Percentiles rank a stretch among this genome's conserved stretches.
Evolutionary conservation across 2,797 vertebrate genomes (phyloP).

Genomic region (Adelosebastes latens): DNA sequence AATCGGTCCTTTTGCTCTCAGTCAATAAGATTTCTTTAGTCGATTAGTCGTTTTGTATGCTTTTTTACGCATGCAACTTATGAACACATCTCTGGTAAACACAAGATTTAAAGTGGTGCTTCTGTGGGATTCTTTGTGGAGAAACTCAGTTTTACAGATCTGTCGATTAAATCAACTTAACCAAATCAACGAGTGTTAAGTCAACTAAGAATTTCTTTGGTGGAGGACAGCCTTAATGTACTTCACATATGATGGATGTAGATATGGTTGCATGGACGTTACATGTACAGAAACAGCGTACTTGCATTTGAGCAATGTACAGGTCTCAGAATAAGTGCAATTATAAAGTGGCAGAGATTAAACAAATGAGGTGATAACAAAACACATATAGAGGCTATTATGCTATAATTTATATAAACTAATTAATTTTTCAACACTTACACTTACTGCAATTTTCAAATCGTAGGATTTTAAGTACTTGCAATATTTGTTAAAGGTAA

Average conservation of each 20-base stretch:
- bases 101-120: neutral
- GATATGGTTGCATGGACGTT: neutral
- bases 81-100: neutral
- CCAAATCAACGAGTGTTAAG: too few relatives aligned
- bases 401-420: too few relatives aligned
- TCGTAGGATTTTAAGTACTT: too few relatives aligned
- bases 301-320: neutral
- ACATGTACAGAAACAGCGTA: neutral
- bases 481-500: too few relatives aligned
- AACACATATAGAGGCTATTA: neutral
- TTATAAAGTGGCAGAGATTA: neutral
- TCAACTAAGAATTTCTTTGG: too few relatives aligned
- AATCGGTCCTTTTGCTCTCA: too few relatives aligned
- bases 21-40: too few relatives aligned
- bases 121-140: neutral
- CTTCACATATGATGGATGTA: neutral
- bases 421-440: too few relatives aligned
- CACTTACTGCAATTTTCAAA: too few relatives aligned
- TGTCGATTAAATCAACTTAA: neutral
- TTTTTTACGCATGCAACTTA: neutral
- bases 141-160: neutral
- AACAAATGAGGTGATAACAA: neutral
- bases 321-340: neutral
- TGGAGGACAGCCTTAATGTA: neutral
- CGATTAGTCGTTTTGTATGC: too few relatives aligned